Percentiles rank a stretch among this genome's conserved stretches.
phyloP scores from a whole-genome alignment of 2,888 invertebrate genomes.

The Netelia virgata region DNA sequence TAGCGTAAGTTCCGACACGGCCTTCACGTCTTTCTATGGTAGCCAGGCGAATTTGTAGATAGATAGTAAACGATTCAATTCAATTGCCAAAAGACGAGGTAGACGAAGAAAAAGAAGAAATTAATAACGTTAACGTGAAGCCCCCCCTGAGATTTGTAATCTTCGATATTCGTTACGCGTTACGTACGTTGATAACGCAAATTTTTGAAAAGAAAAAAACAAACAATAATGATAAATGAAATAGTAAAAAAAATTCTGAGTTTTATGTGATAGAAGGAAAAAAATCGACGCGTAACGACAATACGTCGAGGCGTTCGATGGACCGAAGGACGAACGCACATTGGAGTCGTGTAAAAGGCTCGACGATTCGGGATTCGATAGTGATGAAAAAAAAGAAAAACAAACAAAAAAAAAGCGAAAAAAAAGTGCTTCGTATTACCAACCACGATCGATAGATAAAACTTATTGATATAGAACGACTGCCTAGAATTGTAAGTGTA shows the following conservation, averaged over 20 bases:
- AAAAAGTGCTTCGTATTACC: neutral
- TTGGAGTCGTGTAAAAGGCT: neutral
- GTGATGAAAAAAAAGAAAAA: slow-evolving; percentile 5
- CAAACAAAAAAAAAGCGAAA: slow-evolving; percentile 13
- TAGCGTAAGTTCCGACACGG: slow-evolving; percentile 86
- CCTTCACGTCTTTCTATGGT: slow-evolving; percentile 86
- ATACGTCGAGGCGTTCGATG: neutral
- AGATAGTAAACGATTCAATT: slow-evolving; percentile 45
- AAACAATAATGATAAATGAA: neutral
- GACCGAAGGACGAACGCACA: neutral
- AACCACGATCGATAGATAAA: slow-evolving; percentile 22
- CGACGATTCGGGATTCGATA: neutral
- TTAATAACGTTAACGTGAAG: slow-evolving; percentile 4
- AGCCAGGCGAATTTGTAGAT: slow-evolving; percentile 84
- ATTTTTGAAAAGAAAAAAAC: neutral
- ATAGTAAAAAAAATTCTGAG: neutral
- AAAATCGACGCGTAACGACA: neutral
- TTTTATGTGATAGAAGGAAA: neutral
- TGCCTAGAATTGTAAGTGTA: slow-evolving; percentile 52
- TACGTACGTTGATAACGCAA: neutral
- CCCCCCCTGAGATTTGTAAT: slow-evolving; percentile 41
- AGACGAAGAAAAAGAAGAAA: slow-evolving; percentile 21
- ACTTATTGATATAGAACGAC: slow-evolving; percentile 46
- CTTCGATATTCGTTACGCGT: slow-evolving; percentile 17
- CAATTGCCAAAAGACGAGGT: slow-evolving; percentile 34